Evolutionary conservation across 2,113 vertebrate species (phyloP).

Genomic region (Scalopus aquaticus): DNA sequence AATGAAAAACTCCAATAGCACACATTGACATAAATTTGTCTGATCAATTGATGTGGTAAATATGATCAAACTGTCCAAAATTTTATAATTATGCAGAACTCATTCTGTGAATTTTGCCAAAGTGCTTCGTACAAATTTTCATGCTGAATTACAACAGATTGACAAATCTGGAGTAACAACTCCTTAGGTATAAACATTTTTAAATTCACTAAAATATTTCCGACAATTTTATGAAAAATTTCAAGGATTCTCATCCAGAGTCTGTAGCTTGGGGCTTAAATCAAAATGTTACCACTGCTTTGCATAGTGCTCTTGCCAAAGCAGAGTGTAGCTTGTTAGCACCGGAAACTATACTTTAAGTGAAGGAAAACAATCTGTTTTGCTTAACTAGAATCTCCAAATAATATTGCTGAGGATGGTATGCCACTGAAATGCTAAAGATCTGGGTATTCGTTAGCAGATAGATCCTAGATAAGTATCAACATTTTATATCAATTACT

Average conservation of each 20-base stretch:
- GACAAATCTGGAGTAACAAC: conserved; percentile 36
- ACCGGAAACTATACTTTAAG: background rate
- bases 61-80: background rate
- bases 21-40: background rate
- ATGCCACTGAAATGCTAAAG: background rate
- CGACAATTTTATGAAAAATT: background rate
- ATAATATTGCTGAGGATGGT: background rate
- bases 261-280: background rate
- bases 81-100: background rate
- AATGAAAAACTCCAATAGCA: background rate
- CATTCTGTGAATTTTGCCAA: background rate
- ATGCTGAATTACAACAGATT: conserved; percentile 25
- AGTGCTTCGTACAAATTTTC: background rate
- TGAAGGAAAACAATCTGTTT: conserved; percentile 30
- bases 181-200: conserved; percentile 39
- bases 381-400: background rate
- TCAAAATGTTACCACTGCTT: conserved; percentile 24
- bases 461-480: background rate
- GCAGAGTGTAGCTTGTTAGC: background rate
- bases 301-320: background rate
- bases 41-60: background rate
- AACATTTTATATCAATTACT: background rate
- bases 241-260: conserved; percentile 2
- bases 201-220: background rate
- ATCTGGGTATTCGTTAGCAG: background rate